These are phyloP conservation scores for Drosophila azteca DNA, from an alignment of 1,140 invertebrate genomes.

Conservation along the genomic window DNA sequence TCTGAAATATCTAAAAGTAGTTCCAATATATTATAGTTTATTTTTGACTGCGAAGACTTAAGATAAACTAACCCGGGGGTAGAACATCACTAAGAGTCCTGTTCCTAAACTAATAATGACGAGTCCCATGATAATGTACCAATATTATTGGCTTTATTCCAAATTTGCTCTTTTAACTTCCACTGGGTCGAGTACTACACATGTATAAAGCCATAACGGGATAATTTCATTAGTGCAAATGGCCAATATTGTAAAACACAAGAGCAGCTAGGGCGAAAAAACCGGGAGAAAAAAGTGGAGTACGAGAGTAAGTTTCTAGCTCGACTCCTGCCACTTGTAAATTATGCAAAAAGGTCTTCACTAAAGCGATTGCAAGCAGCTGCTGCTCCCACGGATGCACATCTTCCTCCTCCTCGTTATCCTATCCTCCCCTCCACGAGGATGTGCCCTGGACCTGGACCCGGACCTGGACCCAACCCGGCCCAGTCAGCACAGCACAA, in stretches of 20 bases:
- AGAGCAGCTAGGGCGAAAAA: constrained; percentile 1
- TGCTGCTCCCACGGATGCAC: constrained; percentile 47
- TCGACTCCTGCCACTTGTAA: constrained; percentile 71
- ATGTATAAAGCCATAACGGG: constrained; percentile 62
- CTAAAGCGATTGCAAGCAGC: constrained; percentile 67
- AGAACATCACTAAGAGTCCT: no score
- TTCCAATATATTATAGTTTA: no score
- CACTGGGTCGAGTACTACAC: no score
- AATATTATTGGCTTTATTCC: no score
- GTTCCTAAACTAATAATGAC: no score
- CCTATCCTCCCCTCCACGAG: constrained; percentile 18
- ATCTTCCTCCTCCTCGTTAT: constrained; percentile 27
- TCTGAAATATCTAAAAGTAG: no score
- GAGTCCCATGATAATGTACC: no score
- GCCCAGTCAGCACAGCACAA: no score
- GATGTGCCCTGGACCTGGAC: constrained; percentile 29
- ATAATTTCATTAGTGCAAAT: constrained; percentile 75
- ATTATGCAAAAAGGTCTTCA: constrained; percentile 76
- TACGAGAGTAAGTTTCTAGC: constrained; percentile 18
- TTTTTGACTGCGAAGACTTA: no score
- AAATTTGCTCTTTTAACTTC: no score
- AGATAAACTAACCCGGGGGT: no score
- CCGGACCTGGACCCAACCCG: constrained; percentile 31
- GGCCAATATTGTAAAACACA: constrained; percentile 66
- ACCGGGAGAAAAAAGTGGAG: background rate